Conservation (phyloP, 2,113 vertebrate genomes). For the Elachura formosa region DNA sequence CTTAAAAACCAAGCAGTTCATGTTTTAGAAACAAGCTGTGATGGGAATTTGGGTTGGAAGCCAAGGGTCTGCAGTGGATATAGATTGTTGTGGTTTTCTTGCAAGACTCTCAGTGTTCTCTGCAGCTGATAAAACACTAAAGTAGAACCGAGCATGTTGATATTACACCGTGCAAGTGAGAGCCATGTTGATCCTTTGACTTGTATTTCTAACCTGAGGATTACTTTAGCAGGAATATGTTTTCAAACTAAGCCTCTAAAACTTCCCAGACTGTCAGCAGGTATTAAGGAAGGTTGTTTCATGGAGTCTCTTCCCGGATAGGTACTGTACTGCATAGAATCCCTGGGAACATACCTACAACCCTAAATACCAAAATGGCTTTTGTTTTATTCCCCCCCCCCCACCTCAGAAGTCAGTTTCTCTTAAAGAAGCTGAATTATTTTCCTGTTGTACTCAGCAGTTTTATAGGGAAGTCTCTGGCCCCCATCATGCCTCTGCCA, state of each 20-base stretch:
- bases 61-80: neutral
- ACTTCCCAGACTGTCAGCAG: neutral
- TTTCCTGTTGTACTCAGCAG: neutral
- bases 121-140: neutral
- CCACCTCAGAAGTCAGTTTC: neutral
- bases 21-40: neutral
- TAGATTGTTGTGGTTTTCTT: neutral
- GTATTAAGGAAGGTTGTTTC: neutral
- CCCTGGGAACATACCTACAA: neutral
- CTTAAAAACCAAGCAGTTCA: neutral
- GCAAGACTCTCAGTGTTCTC: neutral
- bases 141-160: neutral
- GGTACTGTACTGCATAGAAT: neutral
- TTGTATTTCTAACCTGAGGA: neutral
- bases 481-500: neutral
- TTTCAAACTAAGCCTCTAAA: neutral
- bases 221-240: neutral
- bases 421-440: neutral
- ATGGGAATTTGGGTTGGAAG: neutral
- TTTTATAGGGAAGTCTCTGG: neutral
- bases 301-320: neutral
- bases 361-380: neutral
- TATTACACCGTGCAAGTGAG: neutral
- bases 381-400: neutral
- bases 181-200: neutral